A percentile compares a stretch with the other conserved stretches of the same genome.
These are phyloP conservation scores for Anhinga rufa DNA, from an alignment of 2,113 vertebrate species.

Conservation along the genomic window DNA sequence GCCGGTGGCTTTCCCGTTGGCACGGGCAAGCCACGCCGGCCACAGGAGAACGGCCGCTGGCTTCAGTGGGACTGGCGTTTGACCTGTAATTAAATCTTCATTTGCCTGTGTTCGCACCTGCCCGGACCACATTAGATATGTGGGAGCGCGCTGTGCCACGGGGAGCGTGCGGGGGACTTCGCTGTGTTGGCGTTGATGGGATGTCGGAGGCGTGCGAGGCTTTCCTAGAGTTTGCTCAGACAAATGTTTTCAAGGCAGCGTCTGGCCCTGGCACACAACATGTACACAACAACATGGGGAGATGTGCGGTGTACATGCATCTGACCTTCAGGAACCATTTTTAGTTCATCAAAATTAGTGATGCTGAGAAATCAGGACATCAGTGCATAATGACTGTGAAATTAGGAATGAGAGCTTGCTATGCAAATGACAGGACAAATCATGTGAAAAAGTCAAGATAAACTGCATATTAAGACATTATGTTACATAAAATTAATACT, in stretches of 20 bases:
- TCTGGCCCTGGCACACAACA: neutral
- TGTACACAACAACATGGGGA: conserved; percentile 32
- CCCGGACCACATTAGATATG: neutral
- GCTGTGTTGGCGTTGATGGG: neutral
- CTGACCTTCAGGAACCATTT: conserved; percentile 94
- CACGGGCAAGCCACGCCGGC: fast-evolving
- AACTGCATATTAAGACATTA: conserved; percentile 92
- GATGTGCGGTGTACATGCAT: conserved; percentile 42
- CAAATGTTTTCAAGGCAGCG: neutral
- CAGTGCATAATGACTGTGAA: conserved; percentile 99
- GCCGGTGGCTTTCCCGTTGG: neutral
- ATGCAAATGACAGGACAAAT: conserved; percentile 94
- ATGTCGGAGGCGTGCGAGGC: neutral
- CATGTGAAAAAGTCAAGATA: conserved; percentile 95
- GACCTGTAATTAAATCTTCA: neutral
- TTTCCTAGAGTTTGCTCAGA: neutral
- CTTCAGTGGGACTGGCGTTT: neutral
- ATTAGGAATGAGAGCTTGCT: conserved; percentile 89
- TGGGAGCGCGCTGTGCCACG: neutral
- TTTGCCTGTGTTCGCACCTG: neutral
- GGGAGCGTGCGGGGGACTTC: neutral
- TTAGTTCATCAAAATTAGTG: conserved; percentile 99
- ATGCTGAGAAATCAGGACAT: conserved; percentile 94
- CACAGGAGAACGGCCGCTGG: neutral
- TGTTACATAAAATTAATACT: conserved; percentile 87